A percentile compares a stretch with the other conserved stretches of the same genome.
These are phyloP conservation scores for Tuberolachnus salignus DNA, from an alignment of 2,888 invertebrate species.

Conservation along the genomic window DNA sequence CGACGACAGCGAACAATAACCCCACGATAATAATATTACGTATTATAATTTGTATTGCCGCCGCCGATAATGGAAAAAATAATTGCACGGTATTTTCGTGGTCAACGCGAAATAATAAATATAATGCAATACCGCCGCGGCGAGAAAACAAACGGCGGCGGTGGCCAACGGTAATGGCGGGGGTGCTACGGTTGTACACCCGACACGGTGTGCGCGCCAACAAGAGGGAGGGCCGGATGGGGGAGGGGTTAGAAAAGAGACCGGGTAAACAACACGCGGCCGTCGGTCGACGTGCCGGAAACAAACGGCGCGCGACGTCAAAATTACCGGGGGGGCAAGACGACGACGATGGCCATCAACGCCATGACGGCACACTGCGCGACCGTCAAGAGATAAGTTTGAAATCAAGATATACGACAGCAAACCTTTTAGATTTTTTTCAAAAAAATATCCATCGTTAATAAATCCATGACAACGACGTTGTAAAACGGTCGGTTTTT, in stretches of 20 bases:
- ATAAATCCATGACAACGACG: not conserved
- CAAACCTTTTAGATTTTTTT: too few relatives aligned
- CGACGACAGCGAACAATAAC: not conserved
- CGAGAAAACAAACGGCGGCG: not conserved
- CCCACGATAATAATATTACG: not conserved
- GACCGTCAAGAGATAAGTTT: too few relatives aligned
- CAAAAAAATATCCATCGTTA: too few relatives aligned
- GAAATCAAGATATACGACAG: not conserved
- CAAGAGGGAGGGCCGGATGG: not conserved
- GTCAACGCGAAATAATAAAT: not conserved
- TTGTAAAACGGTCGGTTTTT: too few relatives aligned
- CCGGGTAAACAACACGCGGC: slow-evolving; percentile 46
- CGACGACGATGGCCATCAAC: not conserved
- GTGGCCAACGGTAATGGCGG: slow-evolving; percentile 1
- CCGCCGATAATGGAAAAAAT: not conserved
- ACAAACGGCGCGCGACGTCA: slow-evolving; percentile 19
- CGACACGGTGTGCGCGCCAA: not conserved
- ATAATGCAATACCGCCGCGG: not conserved
- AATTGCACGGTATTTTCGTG: slow-evolving; percentile 7
- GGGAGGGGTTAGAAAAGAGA: slow-evolving; percentile 23
- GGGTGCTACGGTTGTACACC: slow-evolving; percentile 3
- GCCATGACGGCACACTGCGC: not conserved
- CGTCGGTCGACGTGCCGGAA: slow-evolving; percentile 33
- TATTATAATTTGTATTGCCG: not conserved
- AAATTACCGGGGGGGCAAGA: not conserved